These are phyloP conservation scores for Choloepus didactylus DNA, from an alignment of 2,797 vertebrate genomes.

Conservation along the genomic window DNA sequence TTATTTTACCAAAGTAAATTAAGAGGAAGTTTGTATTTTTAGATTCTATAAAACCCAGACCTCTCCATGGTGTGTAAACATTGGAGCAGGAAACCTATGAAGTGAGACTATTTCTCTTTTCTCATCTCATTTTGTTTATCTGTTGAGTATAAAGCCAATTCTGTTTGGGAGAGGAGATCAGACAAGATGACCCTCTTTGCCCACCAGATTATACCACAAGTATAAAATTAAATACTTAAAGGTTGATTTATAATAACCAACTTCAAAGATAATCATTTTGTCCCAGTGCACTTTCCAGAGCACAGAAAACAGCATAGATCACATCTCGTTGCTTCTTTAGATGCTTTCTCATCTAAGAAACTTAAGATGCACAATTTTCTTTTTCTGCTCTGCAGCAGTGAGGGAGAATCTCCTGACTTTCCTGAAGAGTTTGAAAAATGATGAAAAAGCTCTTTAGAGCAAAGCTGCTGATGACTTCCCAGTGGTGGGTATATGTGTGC, in stretches of 20 bases:
- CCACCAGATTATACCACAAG: not conserved
- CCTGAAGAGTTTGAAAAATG: conserved; percentile 93
- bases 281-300: not conserved
- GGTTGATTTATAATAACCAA: not conserved
- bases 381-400: conserved; percentile 85
- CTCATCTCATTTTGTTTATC: conserved; percentile 15
- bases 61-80: not conserved
- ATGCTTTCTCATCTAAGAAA: not conserved
- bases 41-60: not conserved
- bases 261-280: not conserved
- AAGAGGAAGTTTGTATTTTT: not conserved
- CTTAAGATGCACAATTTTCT: conserved; percentile 36
- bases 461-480: conserved; percentile 92
- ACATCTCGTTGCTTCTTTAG: not conserved
- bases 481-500: conserved; percentile 88
- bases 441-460: conserved; percentile 91
- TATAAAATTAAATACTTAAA: not conserved
- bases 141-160: not conserved
- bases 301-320: not conserved
- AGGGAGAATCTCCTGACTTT: conserved; percentile 92
- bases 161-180: not conserved
- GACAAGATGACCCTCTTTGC: not conserved
- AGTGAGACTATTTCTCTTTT: not conserved
- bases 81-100: not conserved
- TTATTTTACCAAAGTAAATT: not conserved